These are phyloP conservation scores for Cyanocitta stelleri DNA, from an alignment of 2,113 vertebrate genomes.

Conservation along the genomic window DNA sequence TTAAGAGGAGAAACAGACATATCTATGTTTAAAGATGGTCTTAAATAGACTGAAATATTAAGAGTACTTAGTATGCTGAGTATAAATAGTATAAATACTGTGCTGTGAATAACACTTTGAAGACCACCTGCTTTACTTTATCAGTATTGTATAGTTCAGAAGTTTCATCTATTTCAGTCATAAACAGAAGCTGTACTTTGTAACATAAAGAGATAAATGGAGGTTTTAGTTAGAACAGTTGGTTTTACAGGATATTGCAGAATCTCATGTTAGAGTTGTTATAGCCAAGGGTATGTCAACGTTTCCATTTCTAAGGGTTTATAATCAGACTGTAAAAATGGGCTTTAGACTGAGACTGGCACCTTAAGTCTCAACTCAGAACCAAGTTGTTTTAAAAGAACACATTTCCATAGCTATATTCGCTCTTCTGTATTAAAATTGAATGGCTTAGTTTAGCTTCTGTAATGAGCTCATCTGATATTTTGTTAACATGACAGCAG, in stretches of 20 bases:
- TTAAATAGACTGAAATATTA: neutral
- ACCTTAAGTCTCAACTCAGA: neutral
- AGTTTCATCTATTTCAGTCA: neutral
- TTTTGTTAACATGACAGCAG: neutral
- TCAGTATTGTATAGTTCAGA: neutral
- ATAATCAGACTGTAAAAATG: neutral
- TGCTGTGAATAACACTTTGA: neutral
- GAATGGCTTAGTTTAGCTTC: neutral
- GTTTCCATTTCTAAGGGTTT: conserved; percentile 16
- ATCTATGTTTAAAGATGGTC: neutral
- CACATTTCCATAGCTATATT: neutral
- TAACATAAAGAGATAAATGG: neutral
- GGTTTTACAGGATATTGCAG: neutral
- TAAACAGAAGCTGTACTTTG: neutral
- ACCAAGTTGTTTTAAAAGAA: neutral
- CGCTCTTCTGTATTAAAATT: neutral
- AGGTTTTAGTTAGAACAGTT: neutral
- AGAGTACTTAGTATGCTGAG: neutral
- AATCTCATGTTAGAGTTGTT: neutral
- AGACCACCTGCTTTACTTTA: neutral
- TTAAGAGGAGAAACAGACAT: neutral
- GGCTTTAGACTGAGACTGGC: neutral
- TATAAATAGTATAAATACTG: neutral
- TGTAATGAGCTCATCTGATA: neutral
- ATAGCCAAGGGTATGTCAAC: neutral